phyloP scores from a whole-genome alignment of 64 coral and sea anemone species.

The Trachythela sp. region DNA sequence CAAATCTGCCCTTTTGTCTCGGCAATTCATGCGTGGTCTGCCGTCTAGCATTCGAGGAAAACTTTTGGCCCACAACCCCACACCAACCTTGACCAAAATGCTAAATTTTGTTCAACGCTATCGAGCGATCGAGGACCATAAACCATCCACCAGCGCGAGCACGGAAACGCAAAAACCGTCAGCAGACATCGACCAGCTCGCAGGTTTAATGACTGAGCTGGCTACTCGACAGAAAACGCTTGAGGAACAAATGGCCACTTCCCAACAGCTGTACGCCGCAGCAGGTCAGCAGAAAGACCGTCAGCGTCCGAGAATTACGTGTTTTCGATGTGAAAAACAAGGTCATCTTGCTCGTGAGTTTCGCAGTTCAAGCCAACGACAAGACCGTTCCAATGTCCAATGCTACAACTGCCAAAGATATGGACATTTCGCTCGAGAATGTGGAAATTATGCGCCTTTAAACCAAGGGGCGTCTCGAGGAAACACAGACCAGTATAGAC shows the following conservation, averaged over 20 bases:
- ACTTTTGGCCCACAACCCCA: background rate
- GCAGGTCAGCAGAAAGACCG: background rate
- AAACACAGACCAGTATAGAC: background rate
- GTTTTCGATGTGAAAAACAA: background rate
- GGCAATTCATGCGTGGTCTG: background rate
- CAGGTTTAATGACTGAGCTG: background rate
- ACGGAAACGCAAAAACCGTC: background rate
- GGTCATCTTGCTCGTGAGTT: background rate
- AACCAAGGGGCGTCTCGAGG: slow-evolving; percentile 12
- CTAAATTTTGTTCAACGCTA: no score
- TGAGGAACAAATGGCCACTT: background rate
- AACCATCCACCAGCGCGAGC: background rate
- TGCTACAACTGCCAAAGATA: background rate
- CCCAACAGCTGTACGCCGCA: background rate
- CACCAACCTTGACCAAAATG: background rate
- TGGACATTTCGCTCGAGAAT: background rate
- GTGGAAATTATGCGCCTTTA: slow-evolving; percentile 11
- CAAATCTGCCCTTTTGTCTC: background rate
- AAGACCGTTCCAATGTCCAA: background rate
- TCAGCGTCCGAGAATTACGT: background rate
- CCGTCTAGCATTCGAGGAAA: background rate
- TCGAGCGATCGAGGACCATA: background rate
- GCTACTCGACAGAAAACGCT: background rate
- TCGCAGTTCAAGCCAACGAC: background rate
- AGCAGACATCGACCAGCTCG: background rate